Conservation (phyloP, 2,797 vertebrate species). For the Malacoctenus gilli region DNA sequence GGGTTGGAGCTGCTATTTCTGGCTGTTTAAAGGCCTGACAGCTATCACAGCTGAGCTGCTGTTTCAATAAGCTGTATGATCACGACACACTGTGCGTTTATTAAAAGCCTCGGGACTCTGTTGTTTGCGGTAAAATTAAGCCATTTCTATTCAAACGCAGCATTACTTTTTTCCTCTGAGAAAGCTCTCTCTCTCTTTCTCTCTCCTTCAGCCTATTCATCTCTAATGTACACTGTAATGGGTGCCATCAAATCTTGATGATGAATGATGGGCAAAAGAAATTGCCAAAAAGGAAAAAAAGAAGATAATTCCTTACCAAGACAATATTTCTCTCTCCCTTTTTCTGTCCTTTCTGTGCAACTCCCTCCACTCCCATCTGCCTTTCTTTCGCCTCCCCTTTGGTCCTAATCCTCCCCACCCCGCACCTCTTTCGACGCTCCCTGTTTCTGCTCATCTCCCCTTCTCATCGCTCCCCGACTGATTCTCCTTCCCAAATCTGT, state of each 20-base stretch:
- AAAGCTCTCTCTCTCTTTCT: constrained; percentile 12
- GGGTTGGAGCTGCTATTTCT: constrained; percentile 67
- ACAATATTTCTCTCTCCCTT: constrained; percentile 40
- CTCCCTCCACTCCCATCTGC: constrained; percentile 51
- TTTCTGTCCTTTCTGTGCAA: constrained; percentile 21
- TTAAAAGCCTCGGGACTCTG: constrained; percentile 30
- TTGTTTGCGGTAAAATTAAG: constrained; percentile 22
- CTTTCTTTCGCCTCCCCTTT: constrained; percentile 52
- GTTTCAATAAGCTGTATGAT: constrained; percentile 45
- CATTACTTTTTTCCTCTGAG: constrained; percentile 26
- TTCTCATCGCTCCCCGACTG: constrained; percentile 38
- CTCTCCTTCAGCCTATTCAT: constrained; percentile 25
- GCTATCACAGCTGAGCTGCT: constrained; percentile 51
- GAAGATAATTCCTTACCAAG: too few relatives aligned
- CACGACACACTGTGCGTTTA: constrained; percentile 13
- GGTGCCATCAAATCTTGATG: constrained; percentile 41
- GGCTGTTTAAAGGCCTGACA: constrained; percentile 66
- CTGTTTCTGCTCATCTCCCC: constrained; percentile 35
- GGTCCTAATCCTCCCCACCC: constrained; percentile 56
- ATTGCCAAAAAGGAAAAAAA: constrained; percentile 41
- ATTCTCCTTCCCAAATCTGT: constrained; percentile 56
- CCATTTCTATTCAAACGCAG: constrained; percentile 30
- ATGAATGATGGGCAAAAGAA: constrained; percentile 42
- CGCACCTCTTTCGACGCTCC: constrained; percentile 17
- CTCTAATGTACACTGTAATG: constrained; percentile 27